Evolutionary conservation across 2,888 invertebrate species (phyloP).

Genomic region (Hypomecis punctinalis): DNA sequence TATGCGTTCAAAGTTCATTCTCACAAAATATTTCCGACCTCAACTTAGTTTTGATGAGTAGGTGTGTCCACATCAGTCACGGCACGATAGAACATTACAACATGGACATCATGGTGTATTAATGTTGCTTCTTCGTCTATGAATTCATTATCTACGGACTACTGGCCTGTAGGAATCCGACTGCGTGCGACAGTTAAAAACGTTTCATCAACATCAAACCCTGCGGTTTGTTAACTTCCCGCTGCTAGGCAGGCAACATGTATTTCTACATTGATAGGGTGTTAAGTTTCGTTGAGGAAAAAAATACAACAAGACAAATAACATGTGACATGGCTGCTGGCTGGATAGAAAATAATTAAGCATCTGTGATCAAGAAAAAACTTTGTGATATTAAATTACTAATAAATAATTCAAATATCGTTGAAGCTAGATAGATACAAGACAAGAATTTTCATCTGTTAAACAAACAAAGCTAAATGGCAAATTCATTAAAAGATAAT

Average conservation of each 20-base stretch:
- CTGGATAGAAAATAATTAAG: conserved; percentile 1
- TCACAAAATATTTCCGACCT: conserved; percentile 11
- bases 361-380: not conserved
- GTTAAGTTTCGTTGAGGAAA: conserved; percentile 12
- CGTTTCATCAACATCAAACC: conserved; percentile 70
- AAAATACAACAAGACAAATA: conserved; percentile 16
- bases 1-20: not conserved
- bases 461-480: conserved; percentile 21
- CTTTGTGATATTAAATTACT: conserved; percentile 2
- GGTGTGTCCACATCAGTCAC: conserved; percentile 47
- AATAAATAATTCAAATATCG: not conserved
- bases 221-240: conserved; percentile 65
- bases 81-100: conserved; percentile 37
- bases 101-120: conserved; percentile 42
- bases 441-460: not conserved
- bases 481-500: conserved; percentile 25
- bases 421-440: not conserved
- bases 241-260: conserved; percentile 48
- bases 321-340: conserved; percentile 6
- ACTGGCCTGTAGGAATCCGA: conserved; percentile 63
- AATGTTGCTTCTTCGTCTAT: conserved; percentile 46
- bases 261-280: conserved; percentile 16
- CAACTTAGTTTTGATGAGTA: conserved; percentile 42
- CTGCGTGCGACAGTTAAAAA: conserved; percentile 66
- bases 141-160: conserved; percentile 67